phyloP scores from a whole-genome alignment of 2,888 invertebrate species.

The Mycalesis mineus region DNA sequence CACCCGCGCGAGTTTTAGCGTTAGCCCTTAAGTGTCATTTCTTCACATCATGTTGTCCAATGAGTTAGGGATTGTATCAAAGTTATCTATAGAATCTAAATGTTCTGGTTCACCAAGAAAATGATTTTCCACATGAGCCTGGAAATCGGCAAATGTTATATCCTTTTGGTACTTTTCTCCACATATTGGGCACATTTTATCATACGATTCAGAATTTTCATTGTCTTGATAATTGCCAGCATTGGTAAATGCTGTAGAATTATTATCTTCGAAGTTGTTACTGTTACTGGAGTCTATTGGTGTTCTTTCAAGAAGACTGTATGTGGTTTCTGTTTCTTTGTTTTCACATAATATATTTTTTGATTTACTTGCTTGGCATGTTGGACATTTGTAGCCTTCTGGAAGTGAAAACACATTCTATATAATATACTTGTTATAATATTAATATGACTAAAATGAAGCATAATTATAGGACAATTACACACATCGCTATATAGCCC shows the following conservation, averaged over 20 bases:
- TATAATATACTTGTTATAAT: too few species aligned
- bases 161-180: constrained; percentile 79
- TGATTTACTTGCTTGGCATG: constrained; percentile 52
- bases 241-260: constrained; percentile 50
- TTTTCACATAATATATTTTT: constrained; percentile 57
- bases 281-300: constrained; percentile 64
- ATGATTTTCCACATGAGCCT: constrained; percentile 87
- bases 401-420: constrained; percentile 37
- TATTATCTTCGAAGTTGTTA: constrained; percentile 56
- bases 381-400: constrained; percentile 68
- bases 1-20: too few species aligned
- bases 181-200: constrained; percentile 87
- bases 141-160: constrained; percentile 80
- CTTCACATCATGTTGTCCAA: constrained; percentile 44
- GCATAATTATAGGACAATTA: too few species aligned
- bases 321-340: constrained; percentile 71
- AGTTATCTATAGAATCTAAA: constrained; percentile 75
- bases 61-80: constrained; percentile 69
- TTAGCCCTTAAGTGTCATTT: too few species aligned
- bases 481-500: too few species aligned
- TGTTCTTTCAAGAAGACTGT: constrained; percentile 71
- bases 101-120: constrained; percentile 80
- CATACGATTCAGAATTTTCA: constrained; percentile 39
- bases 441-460: too few species aligned
- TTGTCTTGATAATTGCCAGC: constrained; percentile 38